Conservation (phyloP, 2,888 invertebrate species). For the Cephus nigrinus region DNA sequence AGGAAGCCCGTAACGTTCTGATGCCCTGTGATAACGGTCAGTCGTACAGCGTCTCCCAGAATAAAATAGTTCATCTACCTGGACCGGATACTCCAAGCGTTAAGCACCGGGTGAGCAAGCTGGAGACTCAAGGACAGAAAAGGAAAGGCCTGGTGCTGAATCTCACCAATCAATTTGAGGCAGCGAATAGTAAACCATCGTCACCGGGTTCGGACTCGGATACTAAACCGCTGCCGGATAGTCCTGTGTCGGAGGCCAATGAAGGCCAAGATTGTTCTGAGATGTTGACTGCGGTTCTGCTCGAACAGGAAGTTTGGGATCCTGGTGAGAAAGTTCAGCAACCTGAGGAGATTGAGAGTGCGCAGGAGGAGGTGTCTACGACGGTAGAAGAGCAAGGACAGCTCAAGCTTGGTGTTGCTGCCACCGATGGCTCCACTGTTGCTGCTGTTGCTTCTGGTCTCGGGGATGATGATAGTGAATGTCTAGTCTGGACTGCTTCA, state of each 20-base stretch:
- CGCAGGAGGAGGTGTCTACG: slow-evolving; percentile 1
- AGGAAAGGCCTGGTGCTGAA: slow-evolving; percentile 69
- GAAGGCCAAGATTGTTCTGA: slow-evolving; percentile 6
- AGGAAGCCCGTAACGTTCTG: slow-evolving; percentile 80
- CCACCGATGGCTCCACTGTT: neutral
- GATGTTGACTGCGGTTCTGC: slow-evolving; percentile 36
- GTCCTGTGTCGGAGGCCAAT: slow-evolving; percentile 22
- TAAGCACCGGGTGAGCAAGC: slow-evolving; percentile 78
- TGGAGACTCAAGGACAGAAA: slow-evolving; percentile 72
- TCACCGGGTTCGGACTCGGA: slow-evolving; percentile 55
- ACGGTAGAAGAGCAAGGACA: neutral
- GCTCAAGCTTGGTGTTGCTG: neutral
- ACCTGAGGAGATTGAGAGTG: slow-evolving; percentile 19
- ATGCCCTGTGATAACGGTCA: slow-evolving; percentile 88
- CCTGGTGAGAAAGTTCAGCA: slow-evolving; percentile 69
- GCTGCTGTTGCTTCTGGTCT: neutral
- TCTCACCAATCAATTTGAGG: slow-evolving; percentile 71
- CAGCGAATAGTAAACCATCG: slow-evolving; percentile 62
- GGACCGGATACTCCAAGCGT: slow-evolving; percentile 68
- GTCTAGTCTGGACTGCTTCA: slow-evolving; percentile 69
- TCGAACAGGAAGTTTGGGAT: slow-evolving; percentile 76
- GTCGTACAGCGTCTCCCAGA: slow-evolving; percentile 90
- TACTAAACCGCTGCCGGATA: slow-evolving; percentile 16
- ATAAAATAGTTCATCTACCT: slow-evolving; percentile 87
- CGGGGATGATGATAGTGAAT: slow-evolving; percentile 50